These are phyloP conservation scores for Pammene fasciana DNA, from an alignment of 2,888 invertebrate species.

Conservation along the genomic window DNA sequence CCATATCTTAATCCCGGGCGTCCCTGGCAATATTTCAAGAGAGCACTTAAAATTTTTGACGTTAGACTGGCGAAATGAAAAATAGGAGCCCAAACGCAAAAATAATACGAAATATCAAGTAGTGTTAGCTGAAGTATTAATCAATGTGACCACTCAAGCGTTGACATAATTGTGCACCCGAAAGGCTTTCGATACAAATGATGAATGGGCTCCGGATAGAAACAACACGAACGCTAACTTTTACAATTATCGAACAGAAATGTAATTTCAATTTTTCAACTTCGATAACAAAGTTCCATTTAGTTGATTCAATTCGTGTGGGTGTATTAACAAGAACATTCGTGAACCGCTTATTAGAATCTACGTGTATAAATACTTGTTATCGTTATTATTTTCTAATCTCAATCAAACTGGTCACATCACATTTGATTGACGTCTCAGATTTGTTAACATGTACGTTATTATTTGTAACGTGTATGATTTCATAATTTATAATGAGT, in stretches of 20 bases:
- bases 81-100: constrained; percentile 46
- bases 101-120: constrained; percentile 45
- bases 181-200: constrained; percentile 36
- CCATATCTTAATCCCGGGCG: constrained; percentile 37
- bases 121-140: constrained; percentile 47
- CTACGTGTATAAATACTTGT: constrained; percentile 28
- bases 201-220: constrained; percentile 22
- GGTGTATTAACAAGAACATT: constrained; percentile 13
- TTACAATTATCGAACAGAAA: constrained; percentile 33
- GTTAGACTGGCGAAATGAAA: constrained; percentile 47
- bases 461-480: constrained; percentile 44
- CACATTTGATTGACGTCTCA: constrained; percentile 49
- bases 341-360: constrained; percentile 34
- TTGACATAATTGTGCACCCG: constrained; percentile 39
- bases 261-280: constrained; percentile 19
- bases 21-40: constrained; percentile 70
- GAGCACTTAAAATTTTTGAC: constrained; percentile 69
- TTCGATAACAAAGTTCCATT: constrained; percentile 23
- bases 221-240: constrained; percentile 24
- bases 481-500: constrained; percentile 47
- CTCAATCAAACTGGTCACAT: constrained; percentile 45
- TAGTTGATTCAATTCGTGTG: constrained; percentile 7
- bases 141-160: constrained; percentile 26
- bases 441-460: constrained; percentile 46
- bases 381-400: constrained; percentile 41